Percentiles rank a stretch among this genome's conserved stretches.
Evolutionary conservation across 2,797 vertebrate species (phyloP).

Genomic region (Nannoperca obscura): DNA sequence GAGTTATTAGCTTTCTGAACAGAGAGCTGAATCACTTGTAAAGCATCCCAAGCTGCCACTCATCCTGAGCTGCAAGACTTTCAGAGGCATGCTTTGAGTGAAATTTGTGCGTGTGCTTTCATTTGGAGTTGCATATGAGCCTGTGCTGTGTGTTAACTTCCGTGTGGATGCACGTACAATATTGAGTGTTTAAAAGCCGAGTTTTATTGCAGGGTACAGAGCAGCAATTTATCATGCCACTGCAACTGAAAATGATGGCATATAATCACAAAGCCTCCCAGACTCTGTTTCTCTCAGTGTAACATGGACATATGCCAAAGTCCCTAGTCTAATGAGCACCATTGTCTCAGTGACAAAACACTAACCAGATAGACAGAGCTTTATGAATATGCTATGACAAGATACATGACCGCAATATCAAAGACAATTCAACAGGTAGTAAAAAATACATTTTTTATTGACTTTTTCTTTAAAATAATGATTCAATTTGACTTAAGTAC

Average conservation of each 20-base stretch:
- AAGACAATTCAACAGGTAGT: constrained; percentile 35
- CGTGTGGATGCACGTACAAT: constrained; percentile 9
- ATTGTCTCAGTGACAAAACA: constrained; percentile 56
- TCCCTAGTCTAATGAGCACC: constrained; percentile 58
- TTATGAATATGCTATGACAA: constrained; percentile 49
- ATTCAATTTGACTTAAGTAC: neutral
- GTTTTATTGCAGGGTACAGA: constrained; percentile 44
- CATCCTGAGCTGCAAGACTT: constrained; percentile 43
- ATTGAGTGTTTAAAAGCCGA: constrained; percentile 40
- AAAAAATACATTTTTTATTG: neutral
- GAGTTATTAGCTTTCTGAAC: constrained; percentile 75
- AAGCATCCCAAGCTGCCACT: constrained; percentile 68
- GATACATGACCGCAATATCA: constrained; percentile 48
- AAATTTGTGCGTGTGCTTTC: constrained; percentile 27
- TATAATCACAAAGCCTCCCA: constrained; percentile 45
- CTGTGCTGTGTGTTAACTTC: constrained; percentile 4
- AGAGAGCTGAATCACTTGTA: constrained; percentile 65
- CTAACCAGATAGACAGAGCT: constrained; percentile 45
- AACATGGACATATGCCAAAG: constrained; percentile 59
- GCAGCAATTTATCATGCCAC: constrained; percentile 39
- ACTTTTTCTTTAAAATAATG: constrained; percentile 24
- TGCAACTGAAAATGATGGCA: constrained; percentile 47
- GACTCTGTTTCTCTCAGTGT: constrained; percentile 45
- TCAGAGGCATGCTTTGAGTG: constrained; percentile 32
- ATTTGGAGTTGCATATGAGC: constrained; percentile 1